A percentile compares a stretch with the other conserved stretches of the same genome.
These are phyloP conservation scores for Sebastes fasciatus DNA, from an alignment of 2,113 vertebrate species.

Conservation along the genomic window DNA sequence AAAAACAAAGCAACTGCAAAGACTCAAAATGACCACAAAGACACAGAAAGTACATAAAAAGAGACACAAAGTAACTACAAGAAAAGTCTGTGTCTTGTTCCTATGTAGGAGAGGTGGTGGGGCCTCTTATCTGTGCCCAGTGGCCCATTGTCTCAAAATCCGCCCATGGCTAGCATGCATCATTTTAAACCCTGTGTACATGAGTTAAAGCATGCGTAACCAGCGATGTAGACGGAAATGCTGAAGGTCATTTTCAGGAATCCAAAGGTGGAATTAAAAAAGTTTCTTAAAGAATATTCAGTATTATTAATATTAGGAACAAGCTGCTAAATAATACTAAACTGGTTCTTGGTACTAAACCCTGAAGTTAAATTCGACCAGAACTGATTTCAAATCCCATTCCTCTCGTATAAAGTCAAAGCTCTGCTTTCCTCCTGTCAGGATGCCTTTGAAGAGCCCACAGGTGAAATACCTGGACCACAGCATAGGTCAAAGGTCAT, in stretches of 20 bases:
- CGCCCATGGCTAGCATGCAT: background rate
- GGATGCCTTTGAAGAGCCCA: background rate
- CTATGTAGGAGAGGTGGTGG: too few relatives aligned
- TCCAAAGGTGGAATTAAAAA: background rate
- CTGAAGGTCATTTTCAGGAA: background rate
- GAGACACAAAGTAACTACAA: background rate
- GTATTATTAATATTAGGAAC: background rate
- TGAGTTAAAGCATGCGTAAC: background rate
- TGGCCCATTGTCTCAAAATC: too few relatives aligned
- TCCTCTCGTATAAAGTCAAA: background rate
- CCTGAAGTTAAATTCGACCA: background rate
- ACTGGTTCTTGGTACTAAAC: background rate
- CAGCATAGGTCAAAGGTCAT: conserved; percentile 31
- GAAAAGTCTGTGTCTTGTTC: too few relatives aligned
- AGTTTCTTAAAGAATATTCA: background rate
- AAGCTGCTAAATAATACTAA: background rate
- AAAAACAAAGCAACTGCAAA: too few relatives aligned
- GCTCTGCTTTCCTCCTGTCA: background rate
- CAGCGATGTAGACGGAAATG: background rate
- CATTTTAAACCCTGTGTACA: background rate
- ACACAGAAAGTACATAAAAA: background rate
- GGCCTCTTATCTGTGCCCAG: too few relatives aligned
- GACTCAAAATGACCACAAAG: background rate
- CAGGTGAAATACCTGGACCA: conserved; percentile 31
- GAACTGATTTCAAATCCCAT: background rate